Base-by-base conservation (phyloP, 2,888 invertebrate genomes). In the Tetanocera ferruginea region DNA sequence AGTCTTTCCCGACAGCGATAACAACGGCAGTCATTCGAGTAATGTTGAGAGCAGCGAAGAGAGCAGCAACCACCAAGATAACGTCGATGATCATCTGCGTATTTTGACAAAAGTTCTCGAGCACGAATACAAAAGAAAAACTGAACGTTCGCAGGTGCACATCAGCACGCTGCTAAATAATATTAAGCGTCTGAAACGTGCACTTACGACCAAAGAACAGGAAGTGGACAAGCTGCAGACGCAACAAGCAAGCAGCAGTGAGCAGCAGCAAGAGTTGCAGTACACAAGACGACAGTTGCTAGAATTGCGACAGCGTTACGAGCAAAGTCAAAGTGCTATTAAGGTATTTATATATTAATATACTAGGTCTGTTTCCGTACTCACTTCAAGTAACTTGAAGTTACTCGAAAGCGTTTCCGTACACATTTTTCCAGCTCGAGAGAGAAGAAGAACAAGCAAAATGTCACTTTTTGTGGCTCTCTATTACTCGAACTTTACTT, bases 51-150 rank as follows among this genome's bases (percentile, higher is more conserved):
- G 72, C 2, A 19, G 25, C 25, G 67, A 75, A 6, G 64, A 64
- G 19, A 6, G 17, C 17, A 57, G 23, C 23, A 64, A n/a, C n/a
- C 57, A 43, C 17, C n/a, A 31, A 34, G 74, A 74, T 31, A 76
- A 66, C 0, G 55, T 77, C 25, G 80, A 80, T 37, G 80, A 80
- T 70, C 82, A 83, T 52, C 76, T 83, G 51, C 81, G 83, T 49
- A 81, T 86, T 37, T 78, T 86, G 37, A 82, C 85, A 6, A 85
- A 85, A 73, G 86, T 86, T 11, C 77, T 86, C 3, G 85, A 86
- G 76, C 79, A 79, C 0, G 86, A 86, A 79, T 83, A 86, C 77
- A 82, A 80, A 23, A 83, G 86, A 51, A 85, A 85, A 79, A 85
- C 85, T 80, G 76, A 79, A 52, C 84, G 86, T 67, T 86, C 86